Base-by-base conservation (phyloP, 2,888 invertebrate species). In the Heliconius cydno region DNA sequence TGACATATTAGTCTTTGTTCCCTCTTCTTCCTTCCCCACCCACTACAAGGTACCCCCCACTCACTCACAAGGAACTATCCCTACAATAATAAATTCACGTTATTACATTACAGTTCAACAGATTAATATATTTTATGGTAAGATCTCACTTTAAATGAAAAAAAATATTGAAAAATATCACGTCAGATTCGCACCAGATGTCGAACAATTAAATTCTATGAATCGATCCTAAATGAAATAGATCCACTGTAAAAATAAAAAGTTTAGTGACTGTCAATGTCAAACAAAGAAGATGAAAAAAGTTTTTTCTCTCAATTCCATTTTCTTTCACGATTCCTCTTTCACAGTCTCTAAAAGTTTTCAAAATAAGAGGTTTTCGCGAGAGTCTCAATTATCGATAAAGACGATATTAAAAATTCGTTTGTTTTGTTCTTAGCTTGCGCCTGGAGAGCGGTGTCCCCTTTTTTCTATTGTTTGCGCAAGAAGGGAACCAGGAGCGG, bases 221-320 rank as follows among this genome's bases (percentile, higher is more conserved):
- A 92, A 92, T 92, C 92, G 91, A 91, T 90, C 90, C 89, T 88
- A 92, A 94, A 94, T 94, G 93, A 93, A 95, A 94, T 93, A 94
- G 92, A 94, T 91, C 91, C 91, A 90, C 91, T 89, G 91, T 87
- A 91, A 93, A 92, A 93, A 94, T 92, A 93, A 90, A 92, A 95
- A 94, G 91, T 93, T 94, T 93, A 90, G 91, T 92, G 89, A 91
- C 93, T 93, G 94, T 94, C 94, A 94, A 94, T 94, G 94, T 94
- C 94, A 95, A 94, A 94, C 92, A 94, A 94, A 94, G 94, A 93
- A 95, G 94, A 94, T 95, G 94, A 94, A 94, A 94, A 95, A 95
- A 94, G 93, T 94, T 95, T 94, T 91, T 91, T 91, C 91, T 90
- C 90, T 90, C 91, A 92, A 93, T 94, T 91, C 92, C 91, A 93